A percentile compares a stretch with the other conserved stretches of the same genome.
Conservation (phyloP, 1,140 invertebrate genomes). For the Littorina saxatilis region DNA sequence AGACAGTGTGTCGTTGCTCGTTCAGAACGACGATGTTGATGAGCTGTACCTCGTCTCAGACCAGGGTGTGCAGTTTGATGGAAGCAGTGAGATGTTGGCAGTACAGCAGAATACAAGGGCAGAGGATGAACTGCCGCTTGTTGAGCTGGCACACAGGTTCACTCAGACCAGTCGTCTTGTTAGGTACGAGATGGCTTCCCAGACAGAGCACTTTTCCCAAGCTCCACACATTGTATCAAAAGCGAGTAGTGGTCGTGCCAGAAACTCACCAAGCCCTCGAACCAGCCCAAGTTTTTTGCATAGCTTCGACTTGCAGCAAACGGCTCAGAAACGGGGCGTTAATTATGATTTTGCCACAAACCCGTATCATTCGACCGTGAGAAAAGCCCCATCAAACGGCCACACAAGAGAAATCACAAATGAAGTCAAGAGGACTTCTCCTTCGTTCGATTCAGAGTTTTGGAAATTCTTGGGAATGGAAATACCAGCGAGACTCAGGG, state of each 20-base stretch:
- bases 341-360: too few relatives aligned
- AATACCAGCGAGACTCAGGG: background rate
- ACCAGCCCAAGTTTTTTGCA: too few relatives aligned
- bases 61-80: conserved; percentile 50
- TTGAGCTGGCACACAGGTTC: conserved; percentile 16
- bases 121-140: background rate
- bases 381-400: too few relatives aligned
- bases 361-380: too few relatives aligned
- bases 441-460: conserved; percentile 8
- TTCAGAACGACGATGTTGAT: conserved; percentile 33
- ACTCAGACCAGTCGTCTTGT: conserved; percentile 23
- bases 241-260: too few relatives aligned
- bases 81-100: background rate
- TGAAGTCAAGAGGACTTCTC: too few relatives aligned
- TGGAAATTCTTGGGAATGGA: conserved; percentile 32
- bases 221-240: too few relatives aligned
- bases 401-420: too few relatives aligned
- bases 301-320: too few relatives aligned
- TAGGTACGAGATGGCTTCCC: conserved; percentile 24
- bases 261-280: too few relatives aligned
- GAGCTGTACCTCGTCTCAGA: conserved; percentile 53
- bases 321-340: too few relatives aligned
- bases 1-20: conserved; percentile 19
- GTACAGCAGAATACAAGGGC: background rate
- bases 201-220: background rate